Percentiles rank a stretch among this genome's conserved stretches.
Evolutionary conservation across 2,888 invertebrate species (phyloP).

Genomic region (Diarsia rubi): DNA sequence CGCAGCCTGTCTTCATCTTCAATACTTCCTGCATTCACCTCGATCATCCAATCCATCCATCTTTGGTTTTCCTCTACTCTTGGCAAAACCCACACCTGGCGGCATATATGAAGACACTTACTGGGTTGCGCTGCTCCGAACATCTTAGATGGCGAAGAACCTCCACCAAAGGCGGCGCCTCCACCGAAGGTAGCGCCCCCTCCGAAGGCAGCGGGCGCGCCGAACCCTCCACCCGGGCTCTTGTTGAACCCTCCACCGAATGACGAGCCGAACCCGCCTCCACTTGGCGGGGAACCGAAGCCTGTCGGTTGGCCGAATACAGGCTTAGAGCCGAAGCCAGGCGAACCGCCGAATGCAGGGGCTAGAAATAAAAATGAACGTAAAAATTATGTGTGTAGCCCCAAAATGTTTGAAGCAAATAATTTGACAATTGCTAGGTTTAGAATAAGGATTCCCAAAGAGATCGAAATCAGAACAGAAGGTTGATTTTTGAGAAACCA

Average conservation of each 20-base stretch:
- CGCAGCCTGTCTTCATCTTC: too few relatives aligned
- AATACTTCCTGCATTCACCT: too few relatives aligned
- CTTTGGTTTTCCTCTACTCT: too few relatives aligned
- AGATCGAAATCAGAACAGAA: neutral
- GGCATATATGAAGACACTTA: slow-evolving; percentile 59
- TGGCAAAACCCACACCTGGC: too few relatives aligned
- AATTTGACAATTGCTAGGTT: neutral
- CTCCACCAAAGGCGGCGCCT: slow-evolving; percentile 88
- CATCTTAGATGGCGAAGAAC: slow-evolving; percentile 85
- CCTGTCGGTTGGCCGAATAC: slow-evolving; percentile 80
- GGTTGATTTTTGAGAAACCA: neutral
- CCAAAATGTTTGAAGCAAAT: neutral
- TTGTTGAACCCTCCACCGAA: slow-evolving; percentile 86
- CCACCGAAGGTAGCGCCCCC: slow-evolving; percentile 88
- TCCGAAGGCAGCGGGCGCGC: slow-evolving; percentile 88
- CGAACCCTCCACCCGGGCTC: slow-evolving; percentile 83
- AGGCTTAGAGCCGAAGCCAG: slow-evolving; percentile 86
- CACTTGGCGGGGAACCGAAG: slow-evolving; percentile 57
- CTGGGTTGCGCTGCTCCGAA: slow-evolving; percentile 82
- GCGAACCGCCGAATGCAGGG: slow-evolving; percentile 83
- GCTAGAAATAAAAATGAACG: slow-evolving; percentile 65
- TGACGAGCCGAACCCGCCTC: slow-evolving; percentile 76
- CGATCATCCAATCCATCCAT: too few relatives aligned
- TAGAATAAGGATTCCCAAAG: neutral
- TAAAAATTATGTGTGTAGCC: neutral